These are phyloP conservation scores for Spheniscus humboldti DNA, from an alignment of 2,797 vertebrate species.

Conservation along the genomic window DNA sequence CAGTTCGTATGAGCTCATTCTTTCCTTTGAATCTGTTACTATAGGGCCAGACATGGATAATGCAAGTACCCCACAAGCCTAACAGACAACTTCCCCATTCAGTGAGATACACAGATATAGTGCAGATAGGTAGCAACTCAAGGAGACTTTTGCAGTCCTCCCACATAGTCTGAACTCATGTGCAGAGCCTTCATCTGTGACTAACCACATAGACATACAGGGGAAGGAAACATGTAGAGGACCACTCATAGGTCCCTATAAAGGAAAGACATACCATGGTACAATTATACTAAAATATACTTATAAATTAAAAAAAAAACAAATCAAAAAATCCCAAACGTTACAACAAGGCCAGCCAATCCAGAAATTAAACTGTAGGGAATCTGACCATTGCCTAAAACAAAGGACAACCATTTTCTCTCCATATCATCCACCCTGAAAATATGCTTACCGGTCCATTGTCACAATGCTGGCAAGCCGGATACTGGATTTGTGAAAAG, in stretches of 20 bases:
- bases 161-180: not conserved
- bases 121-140: not conserved
- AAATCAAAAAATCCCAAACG: not conserved
- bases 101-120: not conserved
- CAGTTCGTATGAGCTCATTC: not conserved
- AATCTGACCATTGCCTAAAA: not conserved
- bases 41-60: not conserved
- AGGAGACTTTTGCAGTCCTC: not conserved
- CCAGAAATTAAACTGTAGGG: not conserved
- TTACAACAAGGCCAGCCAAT: not conserved
- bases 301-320: not conserved
- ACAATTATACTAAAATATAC: not conserved
- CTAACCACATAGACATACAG: not conserved
- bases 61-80: not conserved
- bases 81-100: not conserved
- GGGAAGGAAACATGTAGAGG: not conserved
- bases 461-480: not conserved
- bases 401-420: not conserved
- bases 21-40: not conserved
- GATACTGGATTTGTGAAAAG: not conserved
- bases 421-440: not conserved
- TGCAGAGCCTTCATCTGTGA: not conserved
- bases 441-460: not conserved
- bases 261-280: not conserved
- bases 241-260: not conserved